Evolutionary conservation across 2,797 vertebrate genomes (phyloP).

Genomic region (Acridotheres tristis): DNA sequence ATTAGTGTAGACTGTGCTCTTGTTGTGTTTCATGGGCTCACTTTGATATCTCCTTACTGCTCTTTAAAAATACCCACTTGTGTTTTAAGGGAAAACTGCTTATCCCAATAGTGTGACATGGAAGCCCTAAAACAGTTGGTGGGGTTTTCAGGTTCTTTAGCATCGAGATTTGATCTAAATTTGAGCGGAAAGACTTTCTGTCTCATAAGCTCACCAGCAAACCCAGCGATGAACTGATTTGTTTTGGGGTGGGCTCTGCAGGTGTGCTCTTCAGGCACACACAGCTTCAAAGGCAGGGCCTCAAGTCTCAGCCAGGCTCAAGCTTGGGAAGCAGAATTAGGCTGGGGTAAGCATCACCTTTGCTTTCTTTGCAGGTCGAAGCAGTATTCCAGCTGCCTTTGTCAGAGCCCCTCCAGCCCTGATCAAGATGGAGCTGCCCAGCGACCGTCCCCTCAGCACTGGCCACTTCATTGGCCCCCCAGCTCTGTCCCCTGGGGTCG

Average conservation of each 20-base stretch:
- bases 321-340: not conserved
- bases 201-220: not conserved
- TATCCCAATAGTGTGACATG: not conserved
- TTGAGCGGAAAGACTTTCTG: not conserved
- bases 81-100: not conserved
- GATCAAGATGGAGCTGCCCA: slow-evolving; percentile 90
- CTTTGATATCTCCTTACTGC: accelerated
- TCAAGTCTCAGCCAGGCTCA: not conserved
- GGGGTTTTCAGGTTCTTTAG: not conserved
- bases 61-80: not conserved
- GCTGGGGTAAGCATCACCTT: accelerated
- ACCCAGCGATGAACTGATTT: not conserved
- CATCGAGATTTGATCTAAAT: not conserved
- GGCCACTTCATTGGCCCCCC: slow-evolving; percentile 85
- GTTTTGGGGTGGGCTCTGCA: not conserved
- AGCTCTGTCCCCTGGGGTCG: slow-evolving; percentile 73
- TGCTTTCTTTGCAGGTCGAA: slow-evolving; percentile 75
- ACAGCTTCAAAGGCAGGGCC: not conserved
- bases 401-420: slow-evolving; percentile 86
- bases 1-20: not conserved
- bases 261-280: accelerated
- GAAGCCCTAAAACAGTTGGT: not conserved
- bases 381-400: slow-evolving; percentile 78
- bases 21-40: accelerated
- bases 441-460: slow-evolving; percentile 81